Percentiles rank a stretch among this genome's conserved stretches.
Conservation (phyloP, 2,888 invertebrate genomes). For the Prostheceraeus crozeri region DNA sequence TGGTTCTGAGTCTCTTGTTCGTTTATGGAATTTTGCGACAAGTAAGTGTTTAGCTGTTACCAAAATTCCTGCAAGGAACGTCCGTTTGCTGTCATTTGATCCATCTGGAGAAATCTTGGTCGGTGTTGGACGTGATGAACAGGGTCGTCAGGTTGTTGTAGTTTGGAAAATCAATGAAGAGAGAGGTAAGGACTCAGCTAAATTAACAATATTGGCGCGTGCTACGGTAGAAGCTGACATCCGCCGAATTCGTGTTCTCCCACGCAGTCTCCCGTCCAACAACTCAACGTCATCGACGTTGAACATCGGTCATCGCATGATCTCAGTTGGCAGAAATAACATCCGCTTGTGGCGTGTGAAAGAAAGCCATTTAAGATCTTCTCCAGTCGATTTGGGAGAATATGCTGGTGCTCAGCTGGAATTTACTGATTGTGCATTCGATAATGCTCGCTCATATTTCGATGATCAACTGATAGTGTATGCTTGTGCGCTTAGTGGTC, state of each 20-base stretch:
- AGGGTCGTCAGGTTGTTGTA: conserved; percentile 44
- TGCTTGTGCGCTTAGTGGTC: conserved; percentile 53
- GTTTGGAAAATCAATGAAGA: conserved; percentile 35
- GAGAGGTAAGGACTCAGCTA: background rate
- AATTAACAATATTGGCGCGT: background rate
- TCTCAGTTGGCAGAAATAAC: conserved; percentile 56
- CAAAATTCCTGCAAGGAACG: conserved; percentile 52
- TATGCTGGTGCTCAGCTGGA: conserved; percentile 49
- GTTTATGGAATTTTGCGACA: conserved; percentile 51
- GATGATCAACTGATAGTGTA: conserved; percentile 48
- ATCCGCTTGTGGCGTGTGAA: conserved; percentile 55
- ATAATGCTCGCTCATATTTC: background rate
- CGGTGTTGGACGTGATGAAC: conserved; percentile 55
- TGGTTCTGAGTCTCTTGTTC: conserved; percentile 51
- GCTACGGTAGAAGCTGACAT: conserved; percentile 30
- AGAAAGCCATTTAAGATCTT: conserved; percentile 52
- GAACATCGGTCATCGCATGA: conserved; percentile 42
- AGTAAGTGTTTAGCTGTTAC: conserved; percentile 53
- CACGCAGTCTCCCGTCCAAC: too few relatives aligned
- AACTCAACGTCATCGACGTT: background rate
- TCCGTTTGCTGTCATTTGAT: conserved; percentile 47
- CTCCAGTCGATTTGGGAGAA: conserved; percentile 52
- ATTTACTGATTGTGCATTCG: conserved; percentile 51
- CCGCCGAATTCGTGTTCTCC: conserved; percentile 2
- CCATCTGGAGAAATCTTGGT: conserved; percentile 52